Base-by-base conservation (phyloP, 2,888 invertebrate genomes). In the Iselma pallidipennis region DNA sequence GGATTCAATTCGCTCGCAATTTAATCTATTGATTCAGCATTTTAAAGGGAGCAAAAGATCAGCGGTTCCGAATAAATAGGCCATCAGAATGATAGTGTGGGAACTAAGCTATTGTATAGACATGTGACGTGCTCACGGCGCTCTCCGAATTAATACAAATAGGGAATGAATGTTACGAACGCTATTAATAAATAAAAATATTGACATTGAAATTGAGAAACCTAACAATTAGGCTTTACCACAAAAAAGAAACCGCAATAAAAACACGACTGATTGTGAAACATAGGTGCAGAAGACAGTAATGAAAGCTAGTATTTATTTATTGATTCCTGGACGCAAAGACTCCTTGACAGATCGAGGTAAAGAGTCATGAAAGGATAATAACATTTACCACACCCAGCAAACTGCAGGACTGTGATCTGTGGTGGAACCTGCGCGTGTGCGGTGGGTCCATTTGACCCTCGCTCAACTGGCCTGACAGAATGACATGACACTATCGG, bases 401-500 rank as follows among this genome's bases (percentile, higher is more conserved):
- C 21, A 21, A 45, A 12, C 21, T 45, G 45, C 55, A 31, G 51
- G 28, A 54, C 61, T 61, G 64, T 70, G 71, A 69, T 68, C 70
- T 65, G 66, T 61, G 62, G 68, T 62, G 49, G 56, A 65, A 71
- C 68, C 66, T 68, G 71, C 74, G 72, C 74, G 66, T 69, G 70
- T 70, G 71, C 70, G 66, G 64, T 64, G 66, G 65, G 56, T 57
- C 65, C 63, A 42, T 72, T 68, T 71, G 71, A 71, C 74, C 72
- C 71, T 71, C 66, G 73, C 69, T 70, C 74, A 73, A 74, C 62
- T 71, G 71, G 67, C 70, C 75, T 81, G 81, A 81, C 81, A 81
- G 81, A 81, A 78, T 81, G 81, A 81, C 81, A 81, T 81, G 80
- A 80, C 81, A 81, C 80, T 79, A 79, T 78, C 76, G 78, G 78